Percentiles rank a stretch among this genome's conserved stretches.
Evolutionary conservation across 2,113 vertebrate species (phyloP).

Genomic region (Gobiocypris rarus): DNA sequence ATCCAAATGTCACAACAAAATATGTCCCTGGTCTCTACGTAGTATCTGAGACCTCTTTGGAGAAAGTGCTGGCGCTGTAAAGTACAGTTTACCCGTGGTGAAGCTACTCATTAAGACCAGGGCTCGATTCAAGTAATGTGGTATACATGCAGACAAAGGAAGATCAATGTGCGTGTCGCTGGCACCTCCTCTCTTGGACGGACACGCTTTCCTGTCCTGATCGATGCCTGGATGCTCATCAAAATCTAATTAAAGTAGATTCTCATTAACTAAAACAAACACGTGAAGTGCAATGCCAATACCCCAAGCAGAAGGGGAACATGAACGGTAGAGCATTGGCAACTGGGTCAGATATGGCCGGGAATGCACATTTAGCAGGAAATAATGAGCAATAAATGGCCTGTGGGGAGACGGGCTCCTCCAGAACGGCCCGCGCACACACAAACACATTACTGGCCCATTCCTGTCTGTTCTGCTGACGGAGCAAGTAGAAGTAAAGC

Average conservation of each 20-base stretch:
- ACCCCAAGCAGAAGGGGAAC: constrained; percentile 24
- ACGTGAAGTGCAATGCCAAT: constrained; percentile 56
- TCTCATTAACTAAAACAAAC: constrained; percentile 67
- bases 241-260: constrained; percentile 64
- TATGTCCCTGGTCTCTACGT: neutral
- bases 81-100: neutral
- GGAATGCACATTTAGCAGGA: constrained; percentile 19
- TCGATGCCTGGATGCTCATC: constrained; percentile 63
- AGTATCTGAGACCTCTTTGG: neutral
- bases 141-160: neutral
- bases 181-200: constrained; percentile 48
- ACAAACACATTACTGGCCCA: neutral
- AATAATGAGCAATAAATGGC: constrained; percentile 50
- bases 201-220: constrained; percentile 33
- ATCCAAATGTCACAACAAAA: constrained; percentile 5
- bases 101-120: neutral
- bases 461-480: constrained; percentile 28
- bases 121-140: neutral
- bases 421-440: neutral
- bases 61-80: neutral
- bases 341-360: constrained; percentile 33
- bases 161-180: constrained; percentile 50
- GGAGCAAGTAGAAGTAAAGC: constrained; percentile 5
- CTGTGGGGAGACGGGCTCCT: constrained; percentile 20
- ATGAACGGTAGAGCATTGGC: constrained; percentile 5